Conservation (phyloP, 2,888 invertebrate species). For the Drosophila niveifrons region DNA sequence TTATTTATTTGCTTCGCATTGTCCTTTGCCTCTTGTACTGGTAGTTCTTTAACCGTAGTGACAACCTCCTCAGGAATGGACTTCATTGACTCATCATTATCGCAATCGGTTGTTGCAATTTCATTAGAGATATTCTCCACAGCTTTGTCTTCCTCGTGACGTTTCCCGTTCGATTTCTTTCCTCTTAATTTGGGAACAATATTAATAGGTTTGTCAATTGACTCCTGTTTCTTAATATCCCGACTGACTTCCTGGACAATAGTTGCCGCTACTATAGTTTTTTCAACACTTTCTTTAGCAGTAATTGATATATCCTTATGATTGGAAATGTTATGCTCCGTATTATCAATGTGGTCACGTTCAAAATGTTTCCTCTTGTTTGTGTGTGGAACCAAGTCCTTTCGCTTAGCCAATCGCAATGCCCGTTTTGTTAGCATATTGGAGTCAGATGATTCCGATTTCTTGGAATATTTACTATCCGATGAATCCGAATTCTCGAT, state of each 20-base stretch:
- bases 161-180: constrained; percentile 74
- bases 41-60: constrained; percentile 3
- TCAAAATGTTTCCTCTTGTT: constrained; percentile 79
- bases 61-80: constrained; percentile 19
- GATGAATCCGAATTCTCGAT: constrained; percentile 66
- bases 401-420: constrained; percentile 76
- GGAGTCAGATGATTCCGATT: constrained; percentile 51
- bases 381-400: constrained; percentile 61
- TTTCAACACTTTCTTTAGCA: constrained; percentile 25
- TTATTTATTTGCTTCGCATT: constrained; percentile 27
- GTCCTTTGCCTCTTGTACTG: constrained; percentile 1
- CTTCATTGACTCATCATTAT: constrained; percentile 30
- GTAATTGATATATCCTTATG: constrained; percentile 3
- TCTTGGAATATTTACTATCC: constrained; percentile 59
- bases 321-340: constrained; percentile 19
- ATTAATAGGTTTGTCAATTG: constrained; percentile 79
- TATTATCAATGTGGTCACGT: constrained; percentile 46
- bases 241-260: constrained; percentile 26
- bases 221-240: constrained; percentile 43
- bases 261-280: constrained; percentile 3
- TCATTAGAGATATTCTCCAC: constrained; percentile 9
- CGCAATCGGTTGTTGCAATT: constrained; percentile 11
- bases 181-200: constrained; percentile 83
- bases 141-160: constrained; percentile 58
- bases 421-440: constrained; percentile 70